Evolutionary conservation across 2,888 invertebrate species (phyloP), one percentile per base, ranked within the genome.

Genomic region (Sinohyriopsis cumingii): DNA sequence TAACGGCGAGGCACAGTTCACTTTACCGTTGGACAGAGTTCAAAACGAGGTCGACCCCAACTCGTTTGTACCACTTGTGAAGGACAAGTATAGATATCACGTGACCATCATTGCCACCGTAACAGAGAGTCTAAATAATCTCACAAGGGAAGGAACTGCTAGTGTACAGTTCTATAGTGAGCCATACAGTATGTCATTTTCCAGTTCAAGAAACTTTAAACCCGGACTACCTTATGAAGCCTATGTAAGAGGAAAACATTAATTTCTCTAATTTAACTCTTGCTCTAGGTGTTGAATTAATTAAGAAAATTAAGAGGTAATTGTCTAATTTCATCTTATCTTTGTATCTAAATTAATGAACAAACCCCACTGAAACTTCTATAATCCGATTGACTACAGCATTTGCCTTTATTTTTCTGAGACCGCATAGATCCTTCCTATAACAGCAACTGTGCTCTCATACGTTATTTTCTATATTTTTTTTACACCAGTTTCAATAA

Each of bases 171-270:
- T 98, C 7, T 96, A 95, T 90, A 94, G 94, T 70, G 93, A 95
- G 86, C 93, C 93, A 78, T 94, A 95, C 83, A 93, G 93, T 79
- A 92, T 96, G 91, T 92, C 94, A 69, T 91, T 95, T 63, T 93
- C 94, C 82, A 55, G 72, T 22, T 95, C 96, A 0, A 94, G 95
- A 81, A 94, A 94, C 79, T 98, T 96, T 90, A 96, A 96, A 89
- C 96, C 96, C 2, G 95, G 94, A 54, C 91, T 97, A 66, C 94
- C 94, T 75, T 95, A 95, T 81, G 94, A 93, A 56, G 94, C 96
- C 45, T 94, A 94, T 91, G 95, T 95, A 90, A 91, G 92, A 85
- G 33, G 60, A 19, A 55, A 54, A 6, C 1, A 24, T 57, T n/a
- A 57, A 57, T 22, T 22, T 12, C 24, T 57, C 7, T 22, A 18